Base-by-base conservation (phyloP, 2,797 vertebrate species). In the Alauda arvensis region DNA sequence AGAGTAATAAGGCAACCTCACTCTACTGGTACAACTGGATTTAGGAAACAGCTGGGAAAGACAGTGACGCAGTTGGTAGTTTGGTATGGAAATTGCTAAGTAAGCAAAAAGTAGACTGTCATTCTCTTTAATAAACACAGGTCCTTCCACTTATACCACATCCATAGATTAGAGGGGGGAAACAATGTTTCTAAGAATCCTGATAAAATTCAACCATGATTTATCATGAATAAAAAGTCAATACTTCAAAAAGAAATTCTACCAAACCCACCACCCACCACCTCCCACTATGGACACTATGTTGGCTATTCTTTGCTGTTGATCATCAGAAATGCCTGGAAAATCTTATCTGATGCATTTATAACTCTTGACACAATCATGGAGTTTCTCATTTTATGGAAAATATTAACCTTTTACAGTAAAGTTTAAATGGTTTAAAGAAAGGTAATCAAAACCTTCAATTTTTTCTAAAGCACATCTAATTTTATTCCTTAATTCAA, bases 11-110 rank as follows among this genome's bases (percentile, higher is more conserved):
- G 42, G 71, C 43, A 83, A n/a, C 20, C 72, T 91, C 11, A 72
- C 62, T 31, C 37, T 43, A 63, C 91, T 83, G 84, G 86, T 92
- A 65, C 25, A 87, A 83, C 81, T 18, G 48, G 88, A 60, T 94
- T 77, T 80, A 55, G 39, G 29, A 80, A 89, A 62, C 1, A 18
- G 37, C 65, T 74, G 75, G 77, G 57, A 63, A 74, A 82, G 80
- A 63, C 34, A 48, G 23, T 69, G 82, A 80, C 19, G 6, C 37
- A 82, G 56, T 43, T 1, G 0, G 23, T 53, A 81, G 60, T 60
- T 85, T 81, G 56, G 18, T 70, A 55, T 69, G 76, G 67, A 85
- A 88, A 94, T 86, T 80, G 72, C 69, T 72, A 91, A 59, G 72
- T 62, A 84, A 77, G 72, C 66, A 88, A 84, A 90, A 80, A 80